These are phyloP conservation scores for Cavia aperea DNA, from an alignment of 2,113 vertebrate genomes.

Conservation along the genomic window DNA sequence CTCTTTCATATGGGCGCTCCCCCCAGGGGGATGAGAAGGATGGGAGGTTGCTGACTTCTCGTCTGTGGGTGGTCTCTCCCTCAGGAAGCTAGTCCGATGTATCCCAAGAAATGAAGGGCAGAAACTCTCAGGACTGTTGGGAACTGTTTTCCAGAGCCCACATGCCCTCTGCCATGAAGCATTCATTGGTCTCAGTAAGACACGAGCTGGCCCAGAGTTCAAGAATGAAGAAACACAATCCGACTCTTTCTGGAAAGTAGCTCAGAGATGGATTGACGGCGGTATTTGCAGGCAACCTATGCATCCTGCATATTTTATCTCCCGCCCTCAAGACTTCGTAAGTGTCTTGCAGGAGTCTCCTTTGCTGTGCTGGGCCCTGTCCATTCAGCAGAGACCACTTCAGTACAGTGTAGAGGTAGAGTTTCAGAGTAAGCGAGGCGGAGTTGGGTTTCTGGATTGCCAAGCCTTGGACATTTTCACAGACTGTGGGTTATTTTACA, in stretches of 20 bases:
- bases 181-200: neutral
- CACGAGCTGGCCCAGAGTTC: neutral
- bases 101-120: neutral
- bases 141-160: neutral
- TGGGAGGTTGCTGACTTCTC: neutral
- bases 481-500: neutral
- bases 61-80: neutral
- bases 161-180: neutral
- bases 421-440: neutral
- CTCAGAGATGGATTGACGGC: neutral
- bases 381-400: neutral
- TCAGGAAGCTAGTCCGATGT: neutral
- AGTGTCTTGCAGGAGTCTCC: rapidly evolving
- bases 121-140: neutral
- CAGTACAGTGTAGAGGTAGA: neutral
- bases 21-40: rapidly evolving
- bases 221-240: neutral
- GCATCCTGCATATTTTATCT: neutral
- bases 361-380: neutral
- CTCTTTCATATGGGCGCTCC: neutral
- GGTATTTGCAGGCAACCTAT: neutral
- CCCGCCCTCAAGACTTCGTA: neutral
- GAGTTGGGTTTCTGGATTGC: neutral
- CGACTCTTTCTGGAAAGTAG: neutral
- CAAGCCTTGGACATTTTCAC: neutral